Evolutionary conservation across 2,797 vertebrate species (phyloP), one percentile per base, ranked within the genome.

Genomic region (Muraenolepis orangiensis): DNA sequence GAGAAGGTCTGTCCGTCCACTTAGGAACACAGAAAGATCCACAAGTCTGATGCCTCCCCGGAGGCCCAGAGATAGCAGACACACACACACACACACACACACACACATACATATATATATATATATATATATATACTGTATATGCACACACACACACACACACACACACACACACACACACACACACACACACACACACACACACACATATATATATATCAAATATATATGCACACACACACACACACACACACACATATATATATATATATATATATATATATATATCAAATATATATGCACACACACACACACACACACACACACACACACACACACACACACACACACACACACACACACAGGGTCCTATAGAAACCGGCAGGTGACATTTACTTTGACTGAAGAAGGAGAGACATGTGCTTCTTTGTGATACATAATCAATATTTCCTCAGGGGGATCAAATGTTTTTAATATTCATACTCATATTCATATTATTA

Each of bases 1-100:
- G 86, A 13, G 66, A 4, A 2, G 74, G 74, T 70, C 90, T 93
- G 93, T 82, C 72, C 87, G 92, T 93, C 88, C 85, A 89, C 90
- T 94, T 88, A 90, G 85, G 87, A 91, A n/a, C n/a, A n/a, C n/a
- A n/a, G n/a, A n/a, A n/a, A n/a, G n/a, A n/a, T n/a, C n/a, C n/a
- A n/a, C n/a, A 90, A 83, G 14, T 79, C 77, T 74, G 91, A 89
- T 75, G 78, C 46, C 82, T 93, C 93, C 91, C 93, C 77, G 80
- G 91, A 84, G 73, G 70, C 85, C 84, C 84, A 86, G 87, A 88
- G 88, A 89, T 80, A 88, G 89, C 87, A 86, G 82, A 57, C 18
- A 79, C 71, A 72, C 74, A 72, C 28, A 72, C 64, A 74, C 80
- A 80, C 73, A 72, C 79, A 85, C 71, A 61, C 69, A n/a, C 40